phyloP scores from a whole-genome alignment of 2,888 invertebrate genomes.

The Selenia dentaria region DNA sequence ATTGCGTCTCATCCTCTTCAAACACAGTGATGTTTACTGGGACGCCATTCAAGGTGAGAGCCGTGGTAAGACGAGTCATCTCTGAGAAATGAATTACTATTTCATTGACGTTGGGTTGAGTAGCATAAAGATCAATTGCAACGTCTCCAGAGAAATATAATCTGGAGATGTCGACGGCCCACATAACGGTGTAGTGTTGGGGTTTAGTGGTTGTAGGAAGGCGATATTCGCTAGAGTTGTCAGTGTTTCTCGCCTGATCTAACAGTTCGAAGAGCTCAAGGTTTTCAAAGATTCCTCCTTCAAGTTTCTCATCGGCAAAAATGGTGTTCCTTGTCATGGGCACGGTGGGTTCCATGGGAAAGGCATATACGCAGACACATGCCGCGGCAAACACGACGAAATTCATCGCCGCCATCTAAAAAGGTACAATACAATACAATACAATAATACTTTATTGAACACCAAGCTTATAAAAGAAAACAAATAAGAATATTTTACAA shows the following conservation, averaged over 20 bases:
- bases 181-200: conserved; percentile 72
- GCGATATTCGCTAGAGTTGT: conserved; percentile 53
- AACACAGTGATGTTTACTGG: conserved; percentile 29
- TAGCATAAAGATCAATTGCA: conserved; percentile 57
- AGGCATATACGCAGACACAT: conserved; percentile 47
- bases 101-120: conserved; percentile 49
- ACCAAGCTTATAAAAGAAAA: no score
- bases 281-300: conserved; percentile 65
- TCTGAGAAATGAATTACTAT: conserved; percentile 66
- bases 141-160: conserved; percentile 62
- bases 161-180: conserved; percentile 65
- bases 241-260: conserved; percentile 24
- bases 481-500: no score
- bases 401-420: conserved; percentile 66
- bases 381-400: conserved; percentile 47
- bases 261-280: conserved; percentile 32
- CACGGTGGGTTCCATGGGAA: conserved; percentile 41
- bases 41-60: conserved; percentile 47
- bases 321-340: conserved; percentile 60
- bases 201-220: conserved; percentile 81
- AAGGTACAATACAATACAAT: conserved; percentile 11
- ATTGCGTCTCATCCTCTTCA: conserved; percentile 48
- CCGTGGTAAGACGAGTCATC: conserved; percentile 56
- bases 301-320: conserved; percentile 64
- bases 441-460: no score